These are phyloP conservation scores for Callitettix versicolor DNA, from an alignment of 1,140 invertebrate species.

Conservation along the genomic window DNA sequence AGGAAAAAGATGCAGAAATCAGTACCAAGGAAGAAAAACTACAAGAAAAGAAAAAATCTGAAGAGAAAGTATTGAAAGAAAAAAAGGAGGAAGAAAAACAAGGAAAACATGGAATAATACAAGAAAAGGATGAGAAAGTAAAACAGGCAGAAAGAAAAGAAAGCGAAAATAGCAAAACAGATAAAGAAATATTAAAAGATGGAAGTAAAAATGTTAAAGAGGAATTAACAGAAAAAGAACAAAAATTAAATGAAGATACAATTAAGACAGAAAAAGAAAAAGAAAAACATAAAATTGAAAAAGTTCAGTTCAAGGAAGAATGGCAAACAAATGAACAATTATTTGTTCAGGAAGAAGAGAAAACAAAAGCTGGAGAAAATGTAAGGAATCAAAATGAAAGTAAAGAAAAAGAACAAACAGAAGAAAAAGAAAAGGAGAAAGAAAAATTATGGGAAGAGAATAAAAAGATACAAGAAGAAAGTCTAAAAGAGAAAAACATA, in stretches of 20 bases:
- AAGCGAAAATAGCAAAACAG: slow-evolving; percentile 15
- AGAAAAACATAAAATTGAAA: no score
- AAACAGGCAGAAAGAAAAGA: slow-evolving; percentile 15
- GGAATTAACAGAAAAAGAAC: not conserved
- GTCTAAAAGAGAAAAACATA: slow-evolving; percentile 10
- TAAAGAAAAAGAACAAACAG: not conserved
- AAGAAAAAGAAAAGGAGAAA: slow-evolving; percentile 21
- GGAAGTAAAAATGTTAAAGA: slow-evolving; percentile 7
- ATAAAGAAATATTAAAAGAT: slow-evolving; percentile 20
- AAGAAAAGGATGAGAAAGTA: not conserved
- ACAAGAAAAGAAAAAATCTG: not conserved
- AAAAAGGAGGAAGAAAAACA: not conserved
- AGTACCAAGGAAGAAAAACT: slow-evolving; percentile 1
- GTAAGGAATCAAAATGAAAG: not conserved
- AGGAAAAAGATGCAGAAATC: not conserved
- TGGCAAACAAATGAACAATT: no score
- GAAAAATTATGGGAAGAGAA: not conserved
- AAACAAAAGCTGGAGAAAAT: not conserved
- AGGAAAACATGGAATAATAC: not conserved
- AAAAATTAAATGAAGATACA: no score
- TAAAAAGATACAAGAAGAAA: not conserved
- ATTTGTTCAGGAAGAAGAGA: no score
- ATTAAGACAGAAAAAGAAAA: no score
- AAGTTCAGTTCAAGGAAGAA: no score
- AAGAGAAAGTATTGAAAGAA: slow-evolving; percentile 5